Base-by-base conservation (phyloP, 2,888 invertebrate species). In the Leucania comma region DNA sequence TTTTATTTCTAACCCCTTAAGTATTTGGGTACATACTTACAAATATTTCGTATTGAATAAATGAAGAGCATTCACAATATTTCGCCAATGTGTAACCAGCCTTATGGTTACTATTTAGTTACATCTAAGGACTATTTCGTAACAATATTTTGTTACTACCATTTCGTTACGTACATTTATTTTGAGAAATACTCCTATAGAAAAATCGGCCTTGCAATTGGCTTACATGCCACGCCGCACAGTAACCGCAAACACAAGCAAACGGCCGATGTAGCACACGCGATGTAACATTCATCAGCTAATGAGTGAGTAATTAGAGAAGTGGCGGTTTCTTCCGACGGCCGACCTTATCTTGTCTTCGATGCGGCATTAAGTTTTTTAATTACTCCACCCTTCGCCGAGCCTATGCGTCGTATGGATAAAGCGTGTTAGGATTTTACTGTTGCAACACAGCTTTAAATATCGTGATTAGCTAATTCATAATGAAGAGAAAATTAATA, bases 271-370 rank as follows among this genome's bases (percentile, higher is more conserved):
- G 77, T 75, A 83, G 83, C 81, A 80, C 78, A 79, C 80, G 82
- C 78, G 68, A 73, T 77, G 74, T 72, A 78, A 60, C 86, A 91
- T 92, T 94, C 94, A 96, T 96, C 96, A 96, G 91, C 95, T 96
- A 96, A 95, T 96, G 96, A 94, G 95, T 91, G 90, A 80, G 93
- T 94, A 95, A 95, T 96, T 94, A 95, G 92, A 93, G 95, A 93
- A 94, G 93, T 95, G 95, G 91, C 75, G 90, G 92, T 94, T 94
- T 95, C 95, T 95, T 95, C 95, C 95, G 92, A 92, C 91, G 84
- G 87, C 86, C 88, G 87, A 88, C 93, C 93, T 95, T 95, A 95
- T 95, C 96, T 95, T 95, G 93, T 95, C 95, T 95, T 95, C 93
- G 92, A 92, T 93, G 91, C 92, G 90, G 92, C 90, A 92, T 93